These are phyloP conservation scores for Grammomys dolichurus DNA, from an alignment of 2,113 vertebrate genomes.

Conservation along the genomic window DNA sequence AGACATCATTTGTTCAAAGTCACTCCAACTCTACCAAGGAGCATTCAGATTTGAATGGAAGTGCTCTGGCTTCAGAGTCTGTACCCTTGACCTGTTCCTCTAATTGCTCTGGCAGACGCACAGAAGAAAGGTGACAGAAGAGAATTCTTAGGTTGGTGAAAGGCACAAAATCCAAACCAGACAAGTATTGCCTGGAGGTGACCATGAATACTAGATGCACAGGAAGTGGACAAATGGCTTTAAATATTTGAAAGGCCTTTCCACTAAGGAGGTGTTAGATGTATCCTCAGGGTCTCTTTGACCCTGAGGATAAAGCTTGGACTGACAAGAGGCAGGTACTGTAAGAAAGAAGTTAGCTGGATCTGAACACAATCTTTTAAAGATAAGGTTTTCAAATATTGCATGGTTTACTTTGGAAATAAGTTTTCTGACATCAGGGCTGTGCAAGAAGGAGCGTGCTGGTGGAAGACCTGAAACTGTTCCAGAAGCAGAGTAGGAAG, in stretches of 20 bases:
- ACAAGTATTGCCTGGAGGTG: background rate
- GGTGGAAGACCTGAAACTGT: background rate
- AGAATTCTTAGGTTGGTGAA: background rate
- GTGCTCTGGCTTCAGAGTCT: background rate
- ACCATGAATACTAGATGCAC: background rate
- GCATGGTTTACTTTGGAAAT: background rate
- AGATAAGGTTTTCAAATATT: background rate
- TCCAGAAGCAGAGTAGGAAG: background rate
- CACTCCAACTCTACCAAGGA: background rate
- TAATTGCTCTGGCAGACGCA: background rate
- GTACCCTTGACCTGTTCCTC: background rate
- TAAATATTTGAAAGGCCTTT: background rate
- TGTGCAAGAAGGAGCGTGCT: background rate
- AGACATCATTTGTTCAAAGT: background rate
- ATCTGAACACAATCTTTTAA: background rate
- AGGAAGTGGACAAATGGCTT: background rate
- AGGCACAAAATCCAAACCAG: background rate
- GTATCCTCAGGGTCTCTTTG: background rate
- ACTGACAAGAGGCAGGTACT: background rate
- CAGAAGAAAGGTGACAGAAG: background rate
- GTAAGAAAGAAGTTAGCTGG: background rate
- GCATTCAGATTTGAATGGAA: background rate
- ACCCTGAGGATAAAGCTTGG: background rate
- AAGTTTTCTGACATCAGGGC: background rate
- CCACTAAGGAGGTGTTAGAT: background rate